Percentiles rank a stretch among this genome's conserved stretches.
These are phyloP conservation scores for Lissocephala sabroskyi DNA, from an alignment of 2,888 invertebrate genomes.

Conservation along the genomic window DNA sequence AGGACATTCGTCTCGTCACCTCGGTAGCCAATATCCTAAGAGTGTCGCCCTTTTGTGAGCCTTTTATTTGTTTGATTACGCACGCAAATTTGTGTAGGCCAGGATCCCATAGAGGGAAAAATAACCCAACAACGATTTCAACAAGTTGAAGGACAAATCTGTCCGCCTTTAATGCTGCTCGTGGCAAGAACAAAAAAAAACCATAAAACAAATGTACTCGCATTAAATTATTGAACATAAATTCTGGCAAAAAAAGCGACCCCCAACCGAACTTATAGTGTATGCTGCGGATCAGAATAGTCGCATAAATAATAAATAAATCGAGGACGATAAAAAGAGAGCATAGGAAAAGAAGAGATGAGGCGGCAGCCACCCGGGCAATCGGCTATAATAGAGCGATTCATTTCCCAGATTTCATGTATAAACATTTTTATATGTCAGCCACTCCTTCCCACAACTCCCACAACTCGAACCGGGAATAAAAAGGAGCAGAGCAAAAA, in stretches of 20 bases:
- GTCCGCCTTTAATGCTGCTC: not conserved
- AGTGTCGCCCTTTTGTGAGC: too few species aligned
- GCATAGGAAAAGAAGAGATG: constrained; percentile 4
- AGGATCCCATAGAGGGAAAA: too few species aligned
- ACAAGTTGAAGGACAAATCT: too few species aligned
- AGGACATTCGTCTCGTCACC: too few species aligned
- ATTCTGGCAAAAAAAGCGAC: constrained; percentile 13
- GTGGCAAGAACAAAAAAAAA: constrained; percentile 29
- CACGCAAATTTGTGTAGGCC: too few species aligned
- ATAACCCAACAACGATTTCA: too few species aligned
- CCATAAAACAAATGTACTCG: constrained; percentile 41
- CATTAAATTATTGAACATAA: constrained; percentile 47
- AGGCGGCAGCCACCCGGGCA: not conserved
- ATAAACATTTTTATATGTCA: constrained; percentile 20
- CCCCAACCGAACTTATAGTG: too few species aligned
- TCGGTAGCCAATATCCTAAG: too few species aligned
- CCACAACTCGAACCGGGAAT: too few species aligned
- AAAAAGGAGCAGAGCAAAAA: not conserved
- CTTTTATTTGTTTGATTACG: too few species aligned
- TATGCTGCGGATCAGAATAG: too few species aligned
- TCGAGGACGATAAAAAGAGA: constrained; percentile 37
- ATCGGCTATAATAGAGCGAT: constrained; percentile 38
- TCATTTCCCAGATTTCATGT: constrained; percentile 39
- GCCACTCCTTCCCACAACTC: not conserved
- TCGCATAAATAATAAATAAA: constrained; percentile 44